Percentiles rank a stretch among this genome's conserved stretches.
Conservation (phyloP, 2,113 vertebrate species). For the Mustela nigripes region DNA sequence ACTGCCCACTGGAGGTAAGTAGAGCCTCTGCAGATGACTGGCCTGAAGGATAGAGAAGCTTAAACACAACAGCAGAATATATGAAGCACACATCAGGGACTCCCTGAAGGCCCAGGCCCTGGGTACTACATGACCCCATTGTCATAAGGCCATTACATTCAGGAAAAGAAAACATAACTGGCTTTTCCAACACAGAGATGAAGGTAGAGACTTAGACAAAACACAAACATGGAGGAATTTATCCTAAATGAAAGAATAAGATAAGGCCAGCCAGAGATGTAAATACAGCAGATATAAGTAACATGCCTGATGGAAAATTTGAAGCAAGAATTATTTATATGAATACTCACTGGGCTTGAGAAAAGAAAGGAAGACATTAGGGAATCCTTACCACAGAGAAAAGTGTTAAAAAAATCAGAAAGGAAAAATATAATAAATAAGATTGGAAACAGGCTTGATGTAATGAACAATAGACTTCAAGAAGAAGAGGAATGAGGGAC, state of each 20-base stretch:
- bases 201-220: background rate
- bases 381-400: background rate
- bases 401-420: background rate
- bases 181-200: background rate
- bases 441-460: background rate
- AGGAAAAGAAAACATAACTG: background rate
- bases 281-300: background rate
- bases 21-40: background rate
- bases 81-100: background rate
- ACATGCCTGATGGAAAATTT: background rate
- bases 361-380: background rate
- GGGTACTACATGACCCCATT: background rate
- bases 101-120: background rate
- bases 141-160: background rate
- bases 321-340: background rate
- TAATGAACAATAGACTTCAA: background rate
- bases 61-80: background rate
- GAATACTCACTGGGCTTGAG: background rate
- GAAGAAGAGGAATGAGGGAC: background rate
- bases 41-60: background rate
- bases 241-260: background rate
- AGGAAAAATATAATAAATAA: background rate
- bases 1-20: background rate
- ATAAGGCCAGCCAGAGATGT: background rate
- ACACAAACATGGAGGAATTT: background rate